Evolutionary conservation across 2,888 invertebrate species (phyloP).

Genomic region (Chydorus sphaericus): DNA sequence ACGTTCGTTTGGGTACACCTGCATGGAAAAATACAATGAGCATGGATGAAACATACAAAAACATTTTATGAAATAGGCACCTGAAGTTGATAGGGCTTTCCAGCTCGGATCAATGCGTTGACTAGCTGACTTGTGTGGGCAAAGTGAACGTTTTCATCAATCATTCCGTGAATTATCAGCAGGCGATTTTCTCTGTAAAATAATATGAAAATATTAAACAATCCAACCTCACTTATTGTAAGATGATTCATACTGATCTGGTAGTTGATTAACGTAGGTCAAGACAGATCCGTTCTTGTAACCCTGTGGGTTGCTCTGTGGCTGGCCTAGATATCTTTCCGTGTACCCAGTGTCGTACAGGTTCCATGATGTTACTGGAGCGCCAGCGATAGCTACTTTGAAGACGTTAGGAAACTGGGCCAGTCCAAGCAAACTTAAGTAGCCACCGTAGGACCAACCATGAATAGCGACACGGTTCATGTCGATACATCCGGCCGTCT

Average conservation of each 20-base stretch:
- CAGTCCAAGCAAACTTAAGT: conserved; percentile 84
- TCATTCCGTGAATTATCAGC: conserved; percentile 88
- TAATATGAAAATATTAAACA: neutral
- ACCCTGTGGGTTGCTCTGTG: conserved; percentile 54
- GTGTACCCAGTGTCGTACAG: conserved; percentile 98
- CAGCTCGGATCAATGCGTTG: conserved; percentile 74
- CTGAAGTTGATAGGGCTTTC: conserved; percentile 90
- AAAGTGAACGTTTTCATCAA: conserved; percentile 98
- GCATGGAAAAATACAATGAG: conserved; percentile 20
- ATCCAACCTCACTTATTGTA: conserved; percentile 9
- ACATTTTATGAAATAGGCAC: conserved; percentile 24
- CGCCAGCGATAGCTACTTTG: conserved; percentile 90
- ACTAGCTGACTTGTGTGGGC: conserved; percentile 86
- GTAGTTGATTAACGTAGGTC: conserved; percentile 69
- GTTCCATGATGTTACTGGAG: conserved; percentile 93
- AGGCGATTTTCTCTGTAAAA: conserved; percentile 59
- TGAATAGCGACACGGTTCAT: conserved; percentile 83
- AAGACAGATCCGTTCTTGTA: conserved; percentile 75
- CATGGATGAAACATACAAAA: neutral
- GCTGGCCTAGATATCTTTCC: conserved; percentile 89
- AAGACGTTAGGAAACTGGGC: conserved; percentile 85
- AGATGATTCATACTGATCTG: conserved; percentile 63
- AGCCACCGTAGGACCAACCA: conserved; percentile 99
- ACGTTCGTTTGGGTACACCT: conserved; percentile 88
- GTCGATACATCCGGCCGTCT: conserved; percentile 75